Evolutionary conservation across 2,888 invertebrate species (phyloP), one percentile per base, ranked within the genome.

Genomic region (Carabus problematicus): DNA sequence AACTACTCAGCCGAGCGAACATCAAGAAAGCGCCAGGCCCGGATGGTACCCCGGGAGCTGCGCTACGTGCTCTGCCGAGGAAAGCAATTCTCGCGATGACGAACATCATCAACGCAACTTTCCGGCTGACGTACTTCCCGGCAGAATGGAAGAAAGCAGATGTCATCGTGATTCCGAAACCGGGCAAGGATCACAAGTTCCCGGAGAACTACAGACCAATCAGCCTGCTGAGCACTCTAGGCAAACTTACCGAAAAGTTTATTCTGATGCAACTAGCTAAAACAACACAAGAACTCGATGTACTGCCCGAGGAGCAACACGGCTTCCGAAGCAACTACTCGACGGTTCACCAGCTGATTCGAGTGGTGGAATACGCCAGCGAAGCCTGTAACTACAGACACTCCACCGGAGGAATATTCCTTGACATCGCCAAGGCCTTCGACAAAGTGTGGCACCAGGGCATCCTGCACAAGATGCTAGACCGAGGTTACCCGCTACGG

Each of bases 371-470:
- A 49, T 18, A 68, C 12, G 72, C 75, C 8, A 62, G 72, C 8
- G 45, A 72, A 4, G 75, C 73, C 47, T 73, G 76, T 11, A 72
- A 74, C 19, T 47, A 69, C 8, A 71, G 72, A 12, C 70, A 74
- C 59, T 70, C 66, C 6, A 76, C 75, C 8, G 75, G 74, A 3
- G 71, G 75, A 41, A 66, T 76, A 1, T 69, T 76, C 6, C 68
- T 79, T 0, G 77, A 78, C 58, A 71, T 76, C 1, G 74, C 75
- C 45, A 74, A 75, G 63, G 76, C 77, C 0, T 78, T 78, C 61
- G 76, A 78, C 66, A 71, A 74, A 8, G 75, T 78, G 1, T 77
- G 76, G 74, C 76, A 77, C 52, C 55, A 73, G 1, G 76, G 73
- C 0, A 71, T 77, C 1, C 42, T 75, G 9, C 61, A 63, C 60